Conservation (phyloP, 2,113 vertebrate species). For the Falcunculus frontatus region DNA sequence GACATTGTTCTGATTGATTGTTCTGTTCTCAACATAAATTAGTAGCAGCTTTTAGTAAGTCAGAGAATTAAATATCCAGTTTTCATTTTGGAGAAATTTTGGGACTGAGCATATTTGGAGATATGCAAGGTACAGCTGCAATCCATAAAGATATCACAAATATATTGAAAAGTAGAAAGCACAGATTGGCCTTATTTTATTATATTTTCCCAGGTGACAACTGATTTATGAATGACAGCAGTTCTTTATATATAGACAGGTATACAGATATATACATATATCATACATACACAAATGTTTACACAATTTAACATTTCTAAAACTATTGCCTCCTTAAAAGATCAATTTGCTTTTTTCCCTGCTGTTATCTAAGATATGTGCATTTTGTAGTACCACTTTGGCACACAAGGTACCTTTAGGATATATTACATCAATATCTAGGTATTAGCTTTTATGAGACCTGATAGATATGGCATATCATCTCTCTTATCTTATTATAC, state of each 20-base stretch:
- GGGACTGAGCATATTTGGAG: not conserved
- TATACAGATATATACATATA: not conserved
- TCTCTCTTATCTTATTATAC: not conserved
- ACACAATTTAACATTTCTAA: not conserved
- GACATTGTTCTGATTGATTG: not conserved
- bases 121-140: not conserved
- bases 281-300: not conserved
- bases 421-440: not conserved
- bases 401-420: not conserved
- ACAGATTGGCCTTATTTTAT: not conserved
- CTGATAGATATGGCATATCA: not conserved
- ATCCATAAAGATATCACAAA: not conserved
- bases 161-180: not conserved
- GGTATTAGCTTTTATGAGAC: not conserved
- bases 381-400: not conserved
- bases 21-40: not conserved
- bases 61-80: not conserved
- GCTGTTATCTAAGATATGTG: not conserved
- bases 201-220: not conserved
- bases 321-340: not conserved
- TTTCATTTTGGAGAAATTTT: not conserved
- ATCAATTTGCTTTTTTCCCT: not conserved
- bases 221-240: not conserved
- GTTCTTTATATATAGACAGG: not conserved
- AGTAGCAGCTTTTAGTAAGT: not conserved